Evolutionary conservation across 2,113 vertebrate genomes (phyloP).

Genomic region (Danionella cerebrum): DNA sequence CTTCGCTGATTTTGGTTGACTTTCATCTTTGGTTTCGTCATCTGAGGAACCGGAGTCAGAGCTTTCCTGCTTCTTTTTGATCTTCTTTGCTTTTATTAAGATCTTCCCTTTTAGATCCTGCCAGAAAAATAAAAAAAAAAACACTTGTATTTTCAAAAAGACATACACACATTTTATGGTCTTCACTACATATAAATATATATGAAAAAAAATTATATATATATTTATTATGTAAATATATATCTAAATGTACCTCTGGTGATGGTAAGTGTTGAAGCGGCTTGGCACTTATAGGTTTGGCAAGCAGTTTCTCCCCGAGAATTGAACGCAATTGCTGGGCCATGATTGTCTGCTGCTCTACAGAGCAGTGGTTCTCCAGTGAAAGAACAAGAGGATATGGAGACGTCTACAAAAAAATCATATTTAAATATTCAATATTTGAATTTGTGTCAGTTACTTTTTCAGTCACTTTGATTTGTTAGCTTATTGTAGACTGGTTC

Average conservation of each 20-base stretch:
- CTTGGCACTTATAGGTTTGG: constrained; percentile 53
- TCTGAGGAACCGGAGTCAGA: constrained; percentile 58
- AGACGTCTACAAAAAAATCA: constrained; percentile 63
- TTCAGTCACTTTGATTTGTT: too few species aligned
- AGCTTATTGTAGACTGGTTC: too few species aligned
- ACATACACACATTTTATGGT: too few species aligned
- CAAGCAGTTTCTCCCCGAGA: constrained; percentile 82
- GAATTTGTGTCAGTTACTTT: neutral
- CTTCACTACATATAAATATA: too few species aligned
- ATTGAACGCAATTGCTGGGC: constrained; percentile 76
- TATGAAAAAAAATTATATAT: too few species aligned
- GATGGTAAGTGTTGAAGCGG: constrained; percentile 65
- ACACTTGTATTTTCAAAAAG: too few species aligned
- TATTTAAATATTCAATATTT: neutral
- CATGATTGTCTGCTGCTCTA: constrained; percentile 87
- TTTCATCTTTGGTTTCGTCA: constrained; percentile 60
- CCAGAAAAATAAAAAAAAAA: neutral
- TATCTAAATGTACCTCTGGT: constrained; percentile 88
- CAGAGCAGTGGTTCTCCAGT: constrained; percentile 92
- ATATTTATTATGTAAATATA: too few species aligned
- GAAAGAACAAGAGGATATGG: constrained; percentile 89
- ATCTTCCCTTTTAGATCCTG: constrained; percentile 84
- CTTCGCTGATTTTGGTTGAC: constrained; percentile 38
- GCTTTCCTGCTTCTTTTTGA: constrained; percentile 29
- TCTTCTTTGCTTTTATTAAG: constrained; percentile 87